These are phyloP conservation scores for Pristionchus mayeri DNA, from an alignment of 2,888 invertebrate species.

Conservation along the genomic window DNA sequence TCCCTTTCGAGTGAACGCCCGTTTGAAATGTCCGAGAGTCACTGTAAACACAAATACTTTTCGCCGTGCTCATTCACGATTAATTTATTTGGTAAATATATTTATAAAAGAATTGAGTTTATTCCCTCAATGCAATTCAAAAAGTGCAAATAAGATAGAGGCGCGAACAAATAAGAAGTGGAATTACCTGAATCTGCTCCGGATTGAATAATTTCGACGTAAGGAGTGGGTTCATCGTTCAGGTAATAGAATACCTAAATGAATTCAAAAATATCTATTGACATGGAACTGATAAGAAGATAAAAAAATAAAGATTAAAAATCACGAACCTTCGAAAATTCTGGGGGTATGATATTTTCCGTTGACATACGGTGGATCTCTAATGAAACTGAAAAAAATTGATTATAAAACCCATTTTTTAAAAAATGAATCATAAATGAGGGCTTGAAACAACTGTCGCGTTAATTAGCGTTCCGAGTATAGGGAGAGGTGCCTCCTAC, in stretches of 20 bases:
- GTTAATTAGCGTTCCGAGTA: neutral
- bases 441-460: conserved; percentile 13
- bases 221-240: conserved; percentile 72
- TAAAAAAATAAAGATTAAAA: neutral
- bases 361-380: conserved; percentile 28
- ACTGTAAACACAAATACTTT: conserved; percentile 21
- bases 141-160: neutral
- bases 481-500: neutral
- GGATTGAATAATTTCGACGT: conserved; percentile 63
- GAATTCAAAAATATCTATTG: neutral
- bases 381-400: neutral
- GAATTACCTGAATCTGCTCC: conserved; percentile 8
- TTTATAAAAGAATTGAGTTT: neutral
- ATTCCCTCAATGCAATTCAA: too few relatives aligned
- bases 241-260: conserved; percentile 68
- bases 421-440: too few relatives aligned
- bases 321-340: conserved; percentile 7
- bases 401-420: neutral
- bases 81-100: neutral
- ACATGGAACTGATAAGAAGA: neutral
- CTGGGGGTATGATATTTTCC: conserved; percentile 28
- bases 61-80: neutral
- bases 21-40: conserved; percentile 61
- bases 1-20: conserved; percentile 65
- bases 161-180: neutral